Evolutionary conservation across 1,140 invertebrate species (phyloP).

Genomic region (Lepidostoma basale): DNA sequence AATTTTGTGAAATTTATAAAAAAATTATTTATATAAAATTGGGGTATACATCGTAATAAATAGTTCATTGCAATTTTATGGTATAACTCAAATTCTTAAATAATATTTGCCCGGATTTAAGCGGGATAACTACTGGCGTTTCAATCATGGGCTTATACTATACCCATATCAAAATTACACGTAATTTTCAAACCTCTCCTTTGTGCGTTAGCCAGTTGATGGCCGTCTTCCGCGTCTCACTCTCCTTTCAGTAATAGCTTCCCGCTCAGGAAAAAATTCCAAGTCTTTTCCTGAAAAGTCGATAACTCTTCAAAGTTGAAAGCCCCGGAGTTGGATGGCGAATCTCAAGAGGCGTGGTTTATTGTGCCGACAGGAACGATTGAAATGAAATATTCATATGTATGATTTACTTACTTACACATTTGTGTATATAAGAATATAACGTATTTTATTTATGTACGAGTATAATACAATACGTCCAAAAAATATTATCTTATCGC

Average conservation of each 20-base stretch:
- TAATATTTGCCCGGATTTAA: neutral
- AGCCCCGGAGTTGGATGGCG: neutral
- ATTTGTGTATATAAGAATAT: neutral
- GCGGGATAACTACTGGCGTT: neutral
- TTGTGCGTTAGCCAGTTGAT: constrained; percentile 29
- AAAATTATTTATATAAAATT: neutral
- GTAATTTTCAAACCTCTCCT: constrained; percentile 35
- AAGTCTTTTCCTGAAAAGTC: constrained; percentile 17
- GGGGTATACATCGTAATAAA: neutral
- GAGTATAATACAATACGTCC: no score
- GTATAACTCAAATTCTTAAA: neutral
- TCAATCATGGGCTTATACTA: no score
- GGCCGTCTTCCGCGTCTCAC: constrained; percentile 7
- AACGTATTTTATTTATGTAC: neutral
- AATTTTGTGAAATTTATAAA: neutral
- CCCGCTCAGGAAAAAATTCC: constrained; percentile 15
- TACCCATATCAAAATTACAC: no score
- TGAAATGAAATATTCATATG: constrained; percentile 1
- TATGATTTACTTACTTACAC: neutral
- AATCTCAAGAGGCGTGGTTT: neutral
- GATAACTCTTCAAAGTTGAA: constrained; percentile 24
- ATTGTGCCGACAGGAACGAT: neutral
- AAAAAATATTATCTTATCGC: no score
- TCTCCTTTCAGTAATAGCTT: constrained; percentile 18
- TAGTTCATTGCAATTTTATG: neutral